Conservation (phyloP, 2,113 vertebrate species). For the Corythaixoides concolor region DNA sequence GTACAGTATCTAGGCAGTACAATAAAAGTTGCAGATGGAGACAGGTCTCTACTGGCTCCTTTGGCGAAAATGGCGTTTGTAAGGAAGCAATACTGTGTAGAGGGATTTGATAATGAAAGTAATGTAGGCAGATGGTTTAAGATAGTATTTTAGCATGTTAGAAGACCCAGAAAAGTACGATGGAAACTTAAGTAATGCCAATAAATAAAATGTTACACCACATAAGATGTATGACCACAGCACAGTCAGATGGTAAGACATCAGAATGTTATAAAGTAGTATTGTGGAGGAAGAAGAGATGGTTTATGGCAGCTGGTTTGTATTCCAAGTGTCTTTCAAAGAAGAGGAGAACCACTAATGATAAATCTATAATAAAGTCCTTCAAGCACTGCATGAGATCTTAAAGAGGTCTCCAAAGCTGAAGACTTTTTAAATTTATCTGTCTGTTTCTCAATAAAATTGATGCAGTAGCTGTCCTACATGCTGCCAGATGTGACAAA, state of each 20-base stretch:
- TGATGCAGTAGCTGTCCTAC: background rate
- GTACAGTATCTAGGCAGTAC: background rate
- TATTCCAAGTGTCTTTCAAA: background rate
- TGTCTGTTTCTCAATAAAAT: background rate
- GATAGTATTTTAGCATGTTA: background rate
- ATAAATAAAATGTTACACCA: background rate
- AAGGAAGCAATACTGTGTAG: background rate
- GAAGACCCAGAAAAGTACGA: background rate
- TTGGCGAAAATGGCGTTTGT: background rate
- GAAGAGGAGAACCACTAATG: background rate
- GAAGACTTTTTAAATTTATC: background rate
- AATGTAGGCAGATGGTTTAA: background rate
- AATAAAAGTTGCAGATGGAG: background rate
- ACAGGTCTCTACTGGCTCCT: background rate
- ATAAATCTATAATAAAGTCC: background rate
- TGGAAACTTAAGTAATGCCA: background rate
- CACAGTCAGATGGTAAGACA: background rate
- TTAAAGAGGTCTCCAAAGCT: background rate
- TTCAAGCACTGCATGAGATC: background rate
- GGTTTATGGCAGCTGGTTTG: background rate
- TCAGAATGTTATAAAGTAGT: background rate
- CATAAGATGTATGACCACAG: background rate
- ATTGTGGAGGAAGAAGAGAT: background rate
- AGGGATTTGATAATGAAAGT: background rate
- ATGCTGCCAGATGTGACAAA: background rate